These are phyloP conservation scores for Daktulosphaira vitifoliae DNA, from an alignment of 1,140 invertebrate genomes.

Conservation along the genomic window DNA sequence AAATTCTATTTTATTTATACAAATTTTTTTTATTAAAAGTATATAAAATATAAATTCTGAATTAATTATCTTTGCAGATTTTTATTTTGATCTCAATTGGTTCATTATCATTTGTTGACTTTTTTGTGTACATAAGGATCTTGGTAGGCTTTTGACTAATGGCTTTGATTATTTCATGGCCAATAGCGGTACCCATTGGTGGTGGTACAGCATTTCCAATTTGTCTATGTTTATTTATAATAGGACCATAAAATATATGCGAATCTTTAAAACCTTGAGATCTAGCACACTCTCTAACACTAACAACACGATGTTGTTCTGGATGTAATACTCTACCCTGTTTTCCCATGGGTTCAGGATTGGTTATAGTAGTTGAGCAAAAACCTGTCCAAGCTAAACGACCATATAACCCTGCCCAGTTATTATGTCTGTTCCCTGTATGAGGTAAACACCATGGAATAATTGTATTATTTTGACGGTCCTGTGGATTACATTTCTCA, in stretches of 20 bases:
- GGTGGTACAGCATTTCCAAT: conserved; percentile 83
- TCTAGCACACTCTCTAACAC: conserved; percentile 75
- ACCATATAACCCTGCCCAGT: conserved; percentile 69
- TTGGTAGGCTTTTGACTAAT: not conserved
- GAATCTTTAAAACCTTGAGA: conserved; percentile 79
- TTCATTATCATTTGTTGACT: no score
- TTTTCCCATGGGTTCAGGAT: conserved; percentile 86
- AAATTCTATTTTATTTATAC: no score
- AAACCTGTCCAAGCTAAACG: conserved; percentile 76
- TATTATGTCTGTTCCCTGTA: conserved; percentile 74
- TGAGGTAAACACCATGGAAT: conserved; percentile 88
- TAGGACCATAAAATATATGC: conserved; percentile 58
- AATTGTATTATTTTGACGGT: conserved; percentile 68
- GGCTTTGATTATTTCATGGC: conserved; percentile 58
- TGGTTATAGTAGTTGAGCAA: conserved; percentile 78
- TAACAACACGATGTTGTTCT: conserved; percentile 68
- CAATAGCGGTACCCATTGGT: conserved; percentile 65
- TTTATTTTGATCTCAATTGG: no score
- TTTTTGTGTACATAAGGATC: no score
- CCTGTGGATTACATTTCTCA: conserved; percentile 53
- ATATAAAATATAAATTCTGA: no score
- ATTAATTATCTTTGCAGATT: no score
- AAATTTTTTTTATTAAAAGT: no score
- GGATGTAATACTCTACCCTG: conserved; percentile 71
- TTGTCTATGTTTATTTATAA: conserved; percentile 43